phyloP scores from a whole-genome alignment of 2,888 invertebrate genomes.

The Hylaea fasciaria region DNA sequence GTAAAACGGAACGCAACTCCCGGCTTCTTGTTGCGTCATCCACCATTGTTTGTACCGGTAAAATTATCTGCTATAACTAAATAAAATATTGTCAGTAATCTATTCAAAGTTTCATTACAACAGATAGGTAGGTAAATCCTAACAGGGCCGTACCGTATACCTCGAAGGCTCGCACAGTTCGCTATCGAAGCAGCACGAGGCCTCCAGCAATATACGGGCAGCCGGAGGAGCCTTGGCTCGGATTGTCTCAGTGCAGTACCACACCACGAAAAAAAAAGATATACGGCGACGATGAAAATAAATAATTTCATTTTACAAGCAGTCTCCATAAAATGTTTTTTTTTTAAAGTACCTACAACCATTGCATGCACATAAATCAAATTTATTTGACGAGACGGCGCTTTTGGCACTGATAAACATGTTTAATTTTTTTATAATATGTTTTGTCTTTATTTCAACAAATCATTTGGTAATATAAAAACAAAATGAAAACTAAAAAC shows the following conservation, averaged over 20 bases:
- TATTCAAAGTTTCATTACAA: too few species aligned
- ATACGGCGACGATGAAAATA: not conserved
- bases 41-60: too few species aligned
- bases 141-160: too few species aligned
- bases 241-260: not conserved
- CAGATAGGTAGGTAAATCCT: too few species aligned
- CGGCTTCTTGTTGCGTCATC: too few species aligned
- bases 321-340: not conserved
- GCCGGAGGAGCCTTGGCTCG: too few species aligned
- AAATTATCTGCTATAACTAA: too few species aligned
- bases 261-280: not conserved
- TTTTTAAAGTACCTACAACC: conserved; percentile 25
- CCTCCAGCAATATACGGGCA: too few species aligned
- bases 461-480: not conserved
- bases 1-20: too few species aligned
- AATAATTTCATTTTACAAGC: not conserved
- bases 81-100: too few species aligned
- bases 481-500: conserved; percentile 20
- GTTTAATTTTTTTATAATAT: conserved; percentile 21
- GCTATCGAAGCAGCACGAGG: too few species aligned
- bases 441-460: not conserved
- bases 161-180: too few species aligned
- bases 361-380: conserved; percentile 15
- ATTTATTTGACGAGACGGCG: conserved; percentile 39
- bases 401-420: conserved; percentile 58